These are phyloP conservation scores for Cataglyphis cursor DNA, from an alignment of 2,888 invertebrate genomes.

Conservation along the genomic window DNA sequence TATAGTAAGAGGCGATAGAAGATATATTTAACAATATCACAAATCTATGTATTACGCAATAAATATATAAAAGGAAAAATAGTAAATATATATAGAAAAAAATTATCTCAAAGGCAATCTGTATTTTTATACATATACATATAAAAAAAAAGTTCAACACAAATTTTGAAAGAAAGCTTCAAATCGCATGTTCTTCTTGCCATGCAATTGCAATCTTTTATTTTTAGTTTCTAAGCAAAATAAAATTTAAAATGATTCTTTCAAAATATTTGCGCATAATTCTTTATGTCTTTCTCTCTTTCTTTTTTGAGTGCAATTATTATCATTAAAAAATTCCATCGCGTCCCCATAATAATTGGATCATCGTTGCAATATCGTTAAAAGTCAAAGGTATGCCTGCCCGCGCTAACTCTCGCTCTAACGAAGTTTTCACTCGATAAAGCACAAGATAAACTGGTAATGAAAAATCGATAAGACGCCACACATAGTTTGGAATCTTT, in stretches of 20 bases:
- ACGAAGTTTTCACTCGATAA: conserved; percentile 53
- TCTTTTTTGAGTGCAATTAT: conserved; percentile 32
- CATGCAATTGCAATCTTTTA: neutral
- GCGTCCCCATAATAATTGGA: conserved; percentile 45
- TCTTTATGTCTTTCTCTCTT: neutral
- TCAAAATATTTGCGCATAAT: conserved; percentile 25
- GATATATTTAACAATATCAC: conserved; percentile 4
- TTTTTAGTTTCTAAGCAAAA: conserved; percentile 6
- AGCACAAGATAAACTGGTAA: conserved; percentile 52
- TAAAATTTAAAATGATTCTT: conserved; percentile 4
- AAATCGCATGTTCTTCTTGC: neutral
- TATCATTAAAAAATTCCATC: conserved; percentile 51
- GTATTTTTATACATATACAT: neutral
- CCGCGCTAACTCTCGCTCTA: conserved; percentile 39
- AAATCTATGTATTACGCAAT: neutral
- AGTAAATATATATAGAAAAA: neutral
- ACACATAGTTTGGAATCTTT: conserved; percentile 55
- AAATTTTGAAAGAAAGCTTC: neutral
- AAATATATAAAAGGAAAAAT: neutral
- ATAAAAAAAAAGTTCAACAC: neutral
- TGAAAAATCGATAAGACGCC: conserved; percentile 50
- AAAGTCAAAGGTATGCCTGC: conserved; percentile 51
- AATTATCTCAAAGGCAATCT: neutral
- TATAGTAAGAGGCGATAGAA: neutral
- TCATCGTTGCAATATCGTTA: conserved; percentile 50